Evolutionary conservation across 1,140 invertebrate species (phyloP), one percentile per base, ranked within the genome.

Genomic region (Anoplolepis gracilipes): DNA sequence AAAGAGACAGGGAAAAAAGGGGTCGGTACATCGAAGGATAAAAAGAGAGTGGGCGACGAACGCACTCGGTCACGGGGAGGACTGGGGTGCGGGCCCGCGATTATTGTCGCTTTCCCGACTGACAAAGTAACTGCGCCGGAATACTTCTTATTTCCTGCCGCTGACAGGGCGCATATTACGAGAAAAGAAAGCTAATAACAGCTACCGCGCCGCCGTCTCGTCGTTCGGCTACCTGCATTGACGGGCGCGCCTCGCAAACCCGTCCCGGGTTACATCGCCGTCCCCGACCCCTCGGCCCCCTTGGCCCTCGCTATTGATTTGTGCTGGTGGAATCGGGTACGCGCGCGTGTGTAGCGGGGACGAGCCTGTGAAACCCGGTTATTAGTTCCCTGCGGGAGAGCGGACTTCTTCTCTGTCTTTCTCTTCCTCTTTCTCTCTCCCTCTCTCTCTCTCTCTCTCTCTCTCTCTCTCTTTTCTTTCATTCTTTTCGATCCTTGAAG

Each of bases 91-190:
- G 57, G 61, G 22, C 59, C 46, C 46, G 59, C 59, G 79, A 88
- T 85, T 88, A 88, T 90, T 87, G 88, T 89, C 76, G 46, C 75
- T 65, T 85, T 57, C 78, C 73, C 88, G 64, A 84, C 85, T 84
- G 90, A 92, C 89, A 92, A 93, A 94, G 88, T 91, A 86, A 91
- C 85, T 89, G 85, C 90, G 90, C 73, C 87, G 82, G 89, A 85
- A 61, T 81, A 90, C 91, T 91, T 91, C 90, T 92, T 91, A 87
- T 91, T 91, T 93, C 76, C 94, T 95, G 94, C 33, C 85, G 86
- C 70, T 95, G 94, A 95, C 94, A 95, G 94, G 93, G 87, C 91
- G 91, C 88, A 90, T 91, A 94, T 94, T 94, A 95, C 85, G 85
- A 87, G 49, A 64, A 81, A 59, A 85, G 79, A 88, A 84, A 93